phyloP scores from a whole-genome alignment of 2,797 vertebrate genomes.

The Scomberomorus guttatus region DNA sequence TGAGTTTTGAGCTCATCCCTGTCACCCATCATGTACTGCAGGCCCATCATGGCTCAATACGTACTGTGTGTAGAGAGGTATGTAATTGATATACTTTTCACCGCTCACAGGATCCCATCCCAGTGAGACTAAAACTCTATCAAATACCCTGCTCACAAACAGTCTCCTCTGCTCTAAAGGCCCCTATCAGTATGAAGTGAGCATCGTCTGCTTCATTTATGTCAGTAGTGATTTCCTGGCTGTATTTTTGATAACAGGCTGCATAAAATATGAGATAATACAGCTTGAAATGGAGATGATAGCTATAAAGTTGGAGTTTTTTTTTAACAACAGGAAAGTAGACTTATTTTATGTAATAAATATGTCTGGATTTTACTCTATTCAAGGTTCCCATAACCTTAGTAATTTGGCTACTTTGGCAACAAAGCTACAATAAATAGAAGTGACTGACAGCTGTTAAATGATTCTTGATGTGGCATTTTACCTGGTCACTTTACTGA shows the following conservation, averaged over 20 bases:
- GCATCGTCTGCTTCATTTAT: neutral
- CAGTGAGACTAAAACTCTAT: conserved; percentile 52
- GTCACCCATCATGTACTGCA: conserved; percentile 66
- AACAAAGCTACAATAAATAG: neutral
- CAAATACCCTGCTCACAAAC: conserved; percentile 47
- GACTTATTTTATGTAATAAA: neutral
- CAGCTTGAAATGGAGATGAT: neutral
- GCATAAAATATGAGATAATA: neutral
- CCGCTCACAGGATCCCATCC: conserved; percentile 43
- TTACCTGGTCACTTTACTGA: neutral
- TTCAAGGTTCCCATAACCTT: neutral
- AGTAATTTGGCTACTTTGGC: neutral
- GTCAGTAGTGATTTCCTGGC: conserved; percentile 26
- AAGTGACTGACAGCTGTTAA: neutral
- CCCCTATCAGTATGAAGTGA: conserved; percentile 14
- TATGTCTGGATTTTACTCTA: neutral
- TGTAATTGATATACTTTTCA: conserved; percentile 71
- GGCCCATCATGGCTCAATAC: conserved; percentile 58
- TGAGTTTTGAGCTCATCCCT: conserved; percentile 59
- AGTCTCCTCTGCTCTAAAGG: conserved; percentile 23
- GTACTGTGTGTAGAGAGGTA: conserved; percentile 60
- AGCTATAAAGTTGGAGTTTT: neutral
- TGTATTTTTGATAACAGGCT: neutral
- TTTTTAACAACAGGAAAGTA: neutral
- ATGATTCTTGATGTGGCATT: neutral